Evolutionary conservation across 2,113 vertebrate species (phyloP).

Genomic region (Ciconia boyciana): DNA sequence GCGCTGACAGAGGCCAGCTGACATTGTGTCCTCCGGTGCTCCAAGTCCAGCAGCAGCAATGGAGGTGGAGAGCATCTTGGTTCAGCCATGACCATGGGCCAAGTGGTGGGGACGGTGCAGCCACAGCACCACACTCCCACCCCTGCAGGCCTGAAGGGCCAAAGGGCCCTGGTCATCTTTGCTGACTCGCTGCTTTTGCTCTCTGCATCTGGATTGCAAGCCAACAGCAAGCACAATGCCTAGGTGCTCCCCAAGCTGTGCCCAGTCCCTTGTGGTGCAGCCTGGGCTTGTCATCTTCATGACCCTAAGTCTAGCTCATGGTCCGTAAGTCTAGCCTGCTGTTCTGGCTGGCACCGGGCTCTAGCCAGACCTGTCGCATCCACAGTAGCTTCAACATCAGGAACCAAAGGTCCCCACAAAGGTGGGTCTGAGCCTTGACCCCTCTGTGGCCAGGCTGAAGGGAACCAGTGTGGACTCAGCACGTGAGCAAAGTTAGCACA

Average conservation of each 20-base stretch:
- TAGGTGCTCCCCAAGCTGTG: neutral
- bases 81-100: neutral
- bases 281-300: neutral
- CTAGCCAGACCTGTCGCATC: neutral
- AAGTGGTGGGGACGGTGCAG: fast-evolving
- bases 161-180: neutral
- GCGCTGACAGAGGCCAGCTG: neutral
- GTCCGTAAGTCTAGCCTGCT: neutral
- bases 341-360: neutral
- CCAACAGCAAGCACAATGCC: neutral
- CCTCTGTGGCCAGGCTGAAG: neutral
- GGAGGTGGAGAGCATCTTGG: neutral
- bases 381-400: neutral
- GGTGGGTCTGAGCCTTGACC: neutral
- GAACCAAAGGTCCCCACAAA: neutral
- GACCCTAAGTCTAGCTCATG: neutral
- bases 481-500: neutral
- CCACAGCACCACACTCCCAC: neutral
- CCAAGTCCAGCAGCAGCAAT: neutral
- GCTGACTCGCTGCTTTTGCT: neutral
- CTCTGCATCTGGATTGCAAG: neutral
- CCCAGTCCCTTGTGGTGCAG: neutral
- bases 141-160: no score
- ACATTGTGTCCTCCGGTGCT: neutral
- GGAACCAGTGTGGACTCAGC: neutral